Evolutionary conservation across 2,113 vertebrate genomes (phyloP).

Genomic region (Zosterops borbonicus): DNA sequence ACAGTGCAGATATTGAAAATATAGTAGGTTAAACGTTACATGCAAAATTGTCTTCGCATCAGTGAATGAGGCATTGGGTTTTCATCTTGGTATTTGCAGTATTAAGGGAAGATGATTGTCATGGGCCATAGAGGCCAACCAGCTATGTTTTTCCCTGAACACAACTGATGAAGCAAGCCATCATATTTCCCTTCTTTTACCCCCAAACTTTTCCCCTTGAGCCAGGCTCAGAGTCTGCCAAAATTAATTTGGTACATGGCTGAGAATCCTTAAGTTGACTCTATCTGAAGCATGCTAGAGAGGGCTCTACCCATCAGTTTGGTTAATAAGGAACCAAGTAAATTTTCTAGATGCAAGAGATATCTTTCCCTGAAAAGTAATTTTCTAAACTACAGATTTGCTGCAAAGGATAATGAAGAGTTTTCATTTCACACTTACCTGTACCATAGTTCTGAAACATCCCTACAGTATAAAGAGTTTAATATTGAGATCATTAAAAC

Average conservation of each 20-base stretch:
- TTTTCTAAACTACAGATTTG: background rate
- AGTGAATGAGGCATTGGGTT: background rate
- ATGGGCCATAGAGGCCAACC: background rate
- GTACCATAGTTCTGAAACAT: background rate
- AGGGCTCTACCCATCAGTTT: background rate
- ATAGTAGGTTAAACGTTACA: background rate
- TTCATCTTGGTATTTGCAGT: background rate
- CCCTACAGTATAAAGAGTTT: background rate
- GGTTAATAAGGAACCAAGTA: background rate
- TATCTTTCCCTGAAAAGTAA: background rate
- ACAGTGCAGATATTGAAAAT: background rate
- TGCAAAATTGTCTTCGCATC: background rate
- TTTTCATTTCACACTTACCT: background rate
- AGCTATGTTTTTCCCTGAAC: background rate
- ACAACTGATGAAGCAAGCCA: background rate
- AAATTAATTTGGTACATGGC: background rate
- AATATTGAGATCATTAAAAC: background rate
- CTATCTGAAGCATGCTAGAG: background rate
- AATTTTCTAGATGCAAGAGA: background rate
- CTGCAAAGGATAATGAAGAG: background rate
- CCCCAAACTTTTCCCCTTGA: background rate
- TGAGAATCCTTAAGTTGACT: background rate
- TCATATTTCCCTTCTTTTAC: background rate
- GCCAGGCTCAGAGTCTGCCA: background rate
- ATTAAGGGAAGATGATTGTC: background rate